Conservation (phyloP, 2,888 invertebrate genomes). For the Lysandra bellargus region DNA sequence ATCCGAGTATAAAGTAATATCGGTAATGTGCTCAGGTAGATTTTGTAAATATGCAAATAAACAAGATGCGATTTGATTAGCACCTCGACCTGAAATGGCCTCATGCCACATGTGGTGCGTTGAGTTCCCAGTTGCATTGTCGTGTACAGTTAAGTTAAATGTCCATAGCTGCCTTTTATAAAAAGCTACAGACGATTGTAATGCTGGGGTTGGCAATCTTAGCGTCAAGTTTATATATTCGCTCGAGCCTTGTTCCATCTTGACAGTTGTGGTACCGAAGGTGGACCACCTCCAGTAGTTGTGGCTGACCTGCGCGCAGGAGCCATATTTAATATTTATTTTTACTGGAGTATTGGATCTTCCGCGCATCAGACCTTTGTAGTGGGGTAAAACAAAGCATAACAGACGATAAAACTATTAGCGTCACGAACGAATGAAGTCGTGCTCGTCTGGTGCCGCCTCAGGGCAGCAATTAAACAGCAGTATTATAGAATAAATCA, state of each 20-base stretch:
- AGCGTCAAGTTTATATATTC: no score
- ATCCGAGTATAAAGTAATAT: conserved; percentile 33
- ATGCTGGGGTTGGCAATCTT: background rate
- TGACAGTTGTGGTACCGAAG: no score
- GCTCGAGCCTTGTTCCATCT: no score
- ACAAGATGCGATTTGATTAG: conserved; percentile 27
- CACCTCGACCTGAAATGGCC: conserved; percentile 1
- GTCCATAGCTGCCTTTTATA: conserved; percentile 21
- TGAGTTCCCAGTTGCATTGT: conserved; percentile 16
- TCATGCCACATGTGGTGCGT: conserved; percentile 2
- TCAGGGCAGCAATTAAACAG: conserved; percentile 11
- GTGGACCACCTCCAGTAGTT: no score
- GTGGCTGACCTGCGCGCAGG: no score
- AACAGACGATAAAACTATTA: background rate
- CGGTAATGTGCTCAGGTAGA: conserved; percentile 32
- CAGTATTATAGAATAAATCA: conserved; percentile 19
- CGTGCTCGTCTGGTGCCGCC: background rate
- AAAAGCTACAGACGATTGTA: conserved; percentile 10
- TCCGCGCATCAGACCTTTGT: background rate
- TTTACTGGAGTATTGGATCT: no score
- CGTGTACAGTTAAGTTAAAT: conserved; percentile 14
- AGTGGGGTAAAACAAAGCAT: background rate
- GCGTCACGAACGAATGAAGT: conserved; percentile 3
- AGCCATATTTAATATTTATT: background rate
- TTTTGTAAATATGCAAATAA: background rate